phyloP scores from a whole-genome alignment of 2,797 vertebrate species.

The Cuniculus paca region DNA sequence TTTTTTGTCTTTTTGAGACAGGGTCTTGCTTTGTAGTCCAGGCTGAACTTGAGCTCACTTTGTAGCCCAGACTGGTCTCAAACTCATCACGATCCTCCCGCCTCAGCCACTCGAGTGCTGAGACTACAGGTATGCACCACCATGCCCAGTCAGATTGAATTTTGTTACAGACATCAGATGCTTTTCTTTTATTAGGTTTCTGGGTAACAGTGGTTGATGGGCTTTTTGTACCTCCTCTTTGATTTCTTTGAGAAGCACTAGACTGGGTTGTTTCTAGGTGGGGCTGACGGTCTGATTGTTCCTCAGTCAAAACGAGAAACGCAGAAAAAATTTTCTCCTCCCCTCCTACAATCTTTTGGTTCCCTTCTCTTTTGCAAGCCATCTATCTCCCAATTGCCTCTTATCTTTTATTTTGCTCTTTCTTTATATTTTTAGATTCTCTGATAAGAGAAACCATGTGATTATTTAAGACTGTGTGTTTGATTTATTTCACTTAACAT shows the following conservation, averaged over 20 bases:
- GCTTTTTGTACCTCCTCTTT: no score
- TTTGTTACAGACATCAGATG: not conserved
- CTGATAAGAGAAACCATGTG: not conserved
- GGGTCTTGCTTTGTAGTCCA: no score
- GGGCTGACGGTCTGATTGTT: not conserved
- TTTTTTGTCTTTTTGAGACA: no score
- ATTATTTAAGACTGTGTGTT: not conserved
- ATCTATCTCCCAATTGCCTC: not conserved
- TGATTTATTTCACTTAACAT: not conserved
- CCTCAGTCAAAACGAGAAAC: not conserved
- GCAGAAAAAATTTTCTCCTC: not conserved
- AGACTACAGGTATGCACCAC: no score
- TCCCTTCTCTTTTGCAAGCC: not conserved
- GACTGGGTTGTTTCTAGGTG: not conserved
- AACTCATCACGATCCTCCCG: no score
- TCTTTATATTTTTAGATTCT: not conserved
- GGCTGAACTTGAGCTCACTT: no score
- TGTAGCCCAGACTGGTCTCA: no score
- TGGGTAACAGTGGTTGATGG: not conserved
- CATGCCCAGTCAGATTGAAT: no score
- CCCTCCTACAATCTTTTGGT: not conserved
- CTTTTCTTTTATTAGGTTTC: not conserved
- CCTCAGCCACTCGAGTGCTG: no score
- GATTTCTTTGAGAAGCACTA: not conserved
- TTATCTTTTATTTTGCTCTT: not conserved